These are phyloP conservation scores for Oscheius sp. DNA, from an alignment of 2,888 invertebrate species.

Conservation along the genomic window DNA sequence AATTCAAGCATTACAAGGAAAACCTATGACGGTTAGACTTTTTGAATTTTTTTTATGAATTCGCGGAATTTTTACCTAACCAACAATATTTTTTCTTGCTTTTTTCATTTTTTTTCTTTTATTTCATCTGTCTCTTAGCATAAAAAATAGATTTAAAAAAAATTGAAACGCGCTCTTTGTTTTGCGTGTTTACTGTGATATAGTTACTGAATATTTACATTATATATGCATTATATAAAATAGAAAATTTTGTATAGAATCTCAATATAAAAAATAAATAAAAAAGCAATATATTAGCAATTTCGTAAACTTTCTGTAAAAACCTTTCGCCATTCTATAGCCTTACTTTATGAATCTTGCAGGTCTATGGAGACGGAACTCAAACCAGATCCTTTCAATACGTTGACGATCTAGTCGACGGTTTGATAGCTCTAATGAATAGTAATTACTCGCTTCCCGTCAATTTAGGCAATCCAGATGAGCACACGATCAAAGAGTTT, in stretches of 20 bases:
- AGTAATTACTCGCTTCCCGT: conserved; percentile 89
- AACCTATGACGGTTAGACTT: conserved; percentile 84
- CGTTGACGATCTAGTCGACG: conserved; percentile 94
- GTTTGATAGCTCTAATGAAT: conserved; percentile 88
- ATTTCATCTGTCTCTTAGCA: too few relatives aligned
- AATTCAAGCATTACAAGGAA: conserved; percentile 90
- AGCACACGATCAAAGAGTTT: conserved; percentile 87
- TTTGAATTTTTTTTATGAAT: not conserved
- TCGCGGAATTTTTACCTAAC: too few relatives aligned
- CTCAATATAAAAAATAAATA: too few relatives aligned
- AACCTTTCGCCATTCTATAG: not conserved
- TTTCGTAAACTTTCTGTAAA: too few relatives aligned
- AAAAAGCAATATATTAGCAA: too few relatives aligned
- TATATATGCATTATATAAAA: too few relatives aligned
- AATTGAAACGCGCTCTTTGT: too few relatives aligned
- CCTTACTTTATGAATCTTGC: conserved; percentile 21
- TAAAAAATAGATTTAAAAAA: too few relatives aligned
- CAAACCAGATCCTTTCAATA: conserved; percentile 94
- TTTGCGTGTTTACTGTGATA: too few relatives aligned
- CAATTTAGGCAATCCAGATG: conserved; percentile 96
- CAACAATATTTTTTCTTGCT: too few relatives aligned
- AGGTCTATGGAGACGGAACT: conserved; percentile 75
- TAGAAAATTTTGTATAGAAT: not conserved
- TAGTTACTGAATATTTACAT: too few relatives aligned
- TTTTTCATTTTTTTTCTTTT: too few relatives aligned